Base-by-base conservation (phyloP, 2,113 vertebrate genomes). In the Hipposideros armiger region DNA sequence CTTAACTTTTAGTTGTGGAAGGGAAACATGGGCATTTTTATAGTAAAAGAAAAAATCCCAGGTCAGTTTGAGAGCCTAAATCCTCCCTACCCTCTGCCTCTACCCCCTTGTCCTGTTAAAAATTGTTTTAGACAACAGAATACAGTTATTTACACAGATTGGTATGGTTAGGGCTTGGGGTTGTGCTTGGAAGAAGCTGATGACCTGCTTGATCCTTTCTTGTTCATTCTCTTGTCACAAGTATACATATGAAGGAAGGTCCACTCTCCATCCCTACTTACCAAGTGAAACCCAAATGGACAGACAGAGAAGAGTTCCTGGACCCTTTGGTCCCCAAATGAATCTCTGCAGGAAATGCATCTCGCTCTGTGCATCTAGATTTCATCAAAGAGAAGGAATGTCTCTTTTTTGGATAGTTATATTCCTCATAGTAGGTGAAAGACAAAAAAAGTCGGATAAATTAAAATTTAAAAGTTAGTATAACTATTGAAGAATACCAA, bases 381-480 rank as follows among this genome's bases (percentile, higher is more conserved):
- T 97, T 97, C 93, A 90, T 92, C 67, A 70, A 69, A 95, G 32
- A 76, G 78, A 87, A 93, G 36, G 42, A 66, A 84, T 94, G 19
- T 90, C 10, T 72, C 91, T 89, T 83, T 86, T 89, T 83, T 86
- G 54, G 72, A 94, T 77, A 73, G 60, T 78, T 60, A 81, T 28
- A 73, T 56, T 95, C 85, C 96, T 90, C 66, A 84, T 83, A 92
- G 82, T 80, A 88, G 52, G 42, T 87, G 30, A 90, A 96, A 96
- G 64, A 70, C 6, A 8, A 62, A 72, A 91, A 28, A 24, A 20
- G 4, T 67, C 73, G 32, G 16, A 11, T 69, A 95, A 95, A 58
- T 88, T 28, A 72, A 94, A 97, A 90, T 13, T 20, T 76, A 94
- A 9, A 11, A 36, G 95, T 45, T 56, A 54, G 16, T 54, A 70